Base-by-base conservation (phyloP, 2,888 invertebrate genomes). In the Diadegma fenestrale region DNA sequence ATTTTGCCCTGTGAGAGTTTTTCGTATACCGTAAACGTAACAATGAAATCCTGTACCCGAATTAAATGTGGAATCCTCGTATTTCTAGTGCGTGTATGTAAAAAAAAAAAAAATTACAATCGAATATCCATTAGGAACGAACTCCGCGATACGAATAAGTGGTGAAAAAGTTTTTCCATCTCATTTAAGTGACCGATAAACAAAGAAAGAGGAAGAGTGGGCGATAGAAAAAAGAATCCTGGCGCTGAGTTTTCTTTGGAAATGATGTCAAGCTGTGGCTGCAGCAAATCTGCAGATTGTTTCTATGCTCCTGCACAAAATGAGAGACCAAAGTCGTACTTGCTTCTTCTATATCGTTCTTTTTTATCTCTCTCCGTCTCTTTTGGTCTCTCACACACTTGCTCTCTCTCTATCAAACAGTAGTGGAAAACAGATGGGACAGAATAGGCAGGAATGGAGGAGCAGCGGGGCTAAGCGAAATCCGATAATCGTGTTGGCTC, bases 401-500 rank as follows among this genome's bases (percentile, higher is more conserved):
- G 19, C 63, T 41, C 8, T 37, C n/a, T 19, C 4, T 33, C 30
- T 33, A n/a, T 26, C 14, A 58, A 58, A 58, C 58, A 58, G 58
- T 58, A 58, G 58, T 26, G 14, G 58, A 58, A 26, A 58, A 64
- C 37, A 30, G 33, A 19, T 64, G 64, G 48, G 48, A 45, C 22
- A 22, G 26, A 26, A 45, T 17, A 19, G 8, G 68, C 22, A 30
- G 19, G 30, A 68, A 19, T 19, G 22, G 12, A 41, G 58, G n/a
- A 33, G 30, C 54, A 58, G 43, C 33, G 58, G 72, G 58, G 72
- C 89, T 91, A 91, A 92, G 89, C 91, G 92, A 91, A 92, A 92
- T 92, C 91, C 92, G 90, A 93, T 93, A 91, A 92, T 91, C 90
- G 89, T 85, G 84, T 89, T 88, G 81, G 83, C 84, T 81, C 77